Conservation (phyloP, 2,797 vertebrate species). For the Coluber constrictor region DNA sequence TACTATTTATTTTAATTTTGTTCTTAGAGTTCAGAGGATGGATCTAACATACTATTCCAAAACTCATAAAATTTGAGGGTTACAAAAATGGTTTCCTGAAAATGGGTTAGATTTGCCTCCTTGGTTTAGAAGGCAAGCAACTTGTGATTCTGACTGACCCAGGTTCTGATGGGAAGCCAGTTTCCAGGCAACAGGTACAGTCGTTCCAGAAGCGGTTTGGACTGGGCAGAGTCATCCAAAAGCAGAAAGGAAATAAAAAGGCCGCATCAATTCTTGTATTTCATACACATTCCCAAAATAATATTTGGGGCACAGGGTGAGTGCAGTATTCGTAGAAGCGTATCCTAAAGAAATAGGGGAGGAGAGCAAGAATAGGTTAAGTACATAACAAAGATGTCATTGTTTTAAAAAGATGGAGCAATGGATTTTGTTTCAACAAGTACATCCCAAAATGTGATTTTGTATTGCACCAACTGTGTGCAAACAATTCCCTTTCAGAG, state of each 20-base stretch:
- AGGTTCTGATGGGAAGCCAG: neutral
- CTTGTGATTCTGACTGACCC: neutral
- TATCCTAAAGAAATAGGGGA: neutral
- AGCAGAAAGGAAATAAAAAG: neutral
- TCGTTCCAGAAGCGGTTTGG: neutral
- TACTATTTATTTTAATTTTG: neutral
- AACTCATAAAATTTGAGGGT: neutral
- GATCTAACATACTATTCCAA: neutral
- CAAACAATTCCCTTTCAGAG: too few species aligned
- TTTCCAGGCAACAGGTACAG: neutral
- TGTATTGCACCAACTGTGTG: neutral
- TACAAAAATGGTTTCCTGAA: neutral
- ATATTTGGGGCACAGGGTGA: neutral
- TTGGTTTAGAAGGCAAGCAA: neutral
- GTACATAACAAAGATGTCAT: neutral
- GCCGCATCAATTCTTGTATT: neutral
- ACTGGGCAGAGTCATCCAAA: neutral
- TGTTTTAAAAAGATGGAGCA: neutral
- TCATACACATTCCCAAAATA: constrained; percentile 6
- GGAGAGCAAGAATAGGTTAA: neutral
- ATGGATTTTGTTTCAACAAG: neutral
- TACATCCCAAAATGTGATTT: neutral
- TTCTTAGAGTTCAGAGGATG: neutral
- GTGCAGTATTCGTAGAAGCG: neutral
- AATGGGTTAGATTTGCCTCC: neutral